Evolutionary conservation across 2,888 invertebrate species (phyloP).

Genomic region (Tridacna gigas): DNA sequence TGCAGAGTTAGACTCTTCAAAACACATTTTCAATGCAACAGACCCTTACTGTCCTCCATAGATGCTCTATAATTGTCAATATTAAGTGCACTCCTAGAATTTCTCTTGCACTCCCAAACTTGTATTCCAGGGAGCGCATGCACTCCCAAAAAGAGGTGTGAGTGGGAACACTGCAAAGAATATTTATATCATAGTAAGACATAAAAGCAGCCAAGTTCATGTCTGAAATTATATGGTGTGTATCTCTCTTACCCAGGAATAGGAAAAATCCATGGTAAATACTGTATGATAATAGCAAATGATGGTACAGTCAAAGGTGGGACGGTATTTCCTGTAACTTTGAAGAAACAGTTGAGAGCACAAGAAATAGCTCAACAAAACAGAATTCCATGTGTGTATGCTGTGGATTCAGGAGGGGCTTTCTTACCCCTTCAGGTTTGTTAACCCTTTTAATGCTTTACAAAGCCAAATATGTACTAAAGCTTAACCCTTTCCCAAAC

Average conservation of each 20-base stretch:
- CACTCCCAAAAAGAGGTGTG: no score
- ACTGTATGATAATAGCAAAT: slow-evolving; percentile 85
- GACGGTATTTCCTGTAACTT: slow-evolving; percentile 85
- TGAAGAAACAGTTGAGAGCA: slow-evolving; percentile 85
- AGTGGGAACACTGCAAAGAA: background rate
- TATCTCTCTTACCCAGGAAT: slow-evolving; percentile 81
- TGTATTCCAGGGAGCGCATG: no score
- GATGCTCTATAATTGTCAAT: no score
- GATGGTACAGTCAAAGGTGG: slow-evolving; percentile 87
- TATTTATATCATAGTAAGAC: background rate
- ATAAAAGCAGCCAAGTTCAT: background rate
- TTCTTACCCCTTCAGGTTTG: slow-evolving; percentile 86
- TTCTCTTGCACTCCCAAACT: no score
- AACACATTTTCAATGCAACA: no score
- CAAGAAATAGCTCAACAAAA: slow-evolving; percentile 85
- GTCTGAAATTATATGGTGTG: background rate
- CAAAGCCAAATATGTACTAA: no score
- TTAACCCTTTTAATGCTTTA: no score
- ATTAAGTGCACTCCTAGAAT: no score
- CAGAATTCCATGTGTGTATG: slow-evolving; percentile 85
- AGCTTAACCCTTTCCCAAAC: no score
- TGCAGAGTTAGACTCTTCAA: no score
- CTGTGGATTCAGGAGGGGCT: slow-evolving; percentile 86
- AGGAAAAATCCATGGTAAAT: slow-evolving; percentile 84
- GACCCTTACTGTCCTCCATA: no score